Conservation (phyloP, 2,113 vertebrate genomes). For the Bubo blakistoni region DNA sequence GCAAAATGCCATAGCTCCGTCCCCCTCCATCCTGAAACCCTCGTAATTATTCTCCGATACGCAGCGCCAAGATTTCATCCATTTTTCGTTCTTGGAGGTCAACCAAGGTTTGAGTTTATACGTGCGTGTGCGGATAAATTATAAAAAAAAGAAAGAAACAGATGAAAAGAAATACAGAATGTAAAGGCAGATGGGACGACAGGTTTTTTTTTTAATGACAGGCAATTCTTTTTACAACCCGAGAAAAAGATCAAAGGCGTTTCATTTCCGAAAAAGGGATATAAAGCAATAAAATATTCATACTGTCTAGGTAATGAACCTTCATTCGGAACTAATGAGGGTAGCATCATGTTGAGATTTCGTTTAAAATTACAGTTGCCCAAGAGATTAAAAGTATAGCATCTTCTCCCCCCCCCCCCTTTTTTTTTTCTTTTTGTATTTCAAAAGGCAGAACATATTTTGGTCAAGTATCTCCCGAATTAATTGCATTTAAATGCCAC, state of each 20-base stretch:
- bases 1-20: neutral
- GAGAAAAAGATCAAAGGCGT: conserved; percentile 80
- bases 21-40: neutral
- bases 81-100: neutral
- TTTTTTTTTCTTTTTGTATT: neutral
- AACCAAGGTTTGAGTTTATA: neutral
- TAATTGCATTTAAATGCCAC: neutral
- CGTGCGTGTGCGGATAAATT: neutral
- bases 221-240: conserved; percentile 81
- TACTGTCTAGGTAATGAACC: conserved; percentile 53
- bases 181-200: conserved; percentile 71
- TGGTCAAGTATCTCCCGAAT: neutral
- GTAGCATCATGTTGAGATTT: conserved; percentile 57
- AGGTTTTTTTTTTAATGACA: conserved; percentile 74
- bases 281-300: conserved; percentile 85
- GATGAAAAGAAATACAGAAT: conserved; percentile 74
- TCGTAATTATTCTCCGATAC: neutral
- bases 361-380: conserved; percentile 48
- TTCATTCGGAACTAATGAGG: conserved; percentile 66
- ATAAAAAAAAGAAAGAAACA: conserved; percentile 34
- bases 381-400: conserved; percentile 27
- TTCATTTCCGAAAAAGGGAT: conserved; percentile 76
- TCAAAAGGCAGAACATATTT: conserved; percentile 6
- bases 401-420: rapidly evolving
- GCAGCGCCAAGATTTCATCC: neutral